Evolutionary conservation across 1,140 invertebrate genomes (phyloP).

Genomic region (Drosophila mayri): DNA sequence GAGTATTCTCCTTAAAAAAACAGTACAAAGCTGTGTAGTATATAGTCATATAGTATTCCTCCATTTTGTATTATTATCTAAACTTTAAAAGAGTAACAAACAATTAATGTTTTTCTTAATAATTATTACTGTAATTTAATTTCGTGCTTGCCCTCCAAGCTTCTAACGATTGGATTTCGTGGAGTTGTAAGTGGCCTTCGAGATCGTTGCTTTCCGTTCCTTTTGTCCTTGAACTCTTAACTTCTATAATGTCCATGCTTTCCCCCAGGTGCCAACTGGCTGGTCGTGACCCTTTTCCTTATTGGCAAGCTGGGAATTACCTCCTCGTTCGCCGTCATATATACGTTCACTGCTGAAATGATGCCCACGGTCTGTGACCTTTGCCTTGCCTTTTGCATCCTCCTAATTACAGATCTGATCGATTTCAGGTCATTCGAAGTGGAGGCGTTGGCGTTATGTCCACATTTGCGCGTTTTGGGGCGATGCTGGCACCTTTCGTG

Average conservation of each 20-base stretch:
- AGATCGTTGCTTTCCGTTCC: background rate
- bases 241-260: background rate
- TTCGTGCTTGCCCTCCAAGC: constrained; percentile 48
- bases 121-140: background rate
- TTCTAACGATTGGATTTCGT: constrained; percentile 39
- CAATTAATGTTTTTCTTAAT: too few relatives aligned
- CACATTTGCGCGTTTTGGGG: constrained; percentile 87
- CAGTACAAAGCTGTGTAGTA: too few relatives aligned
- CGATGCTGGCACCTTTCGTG: constrained; percentile 88
- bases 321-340: constrained; percentile 87
- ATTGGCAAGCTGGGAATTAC: constrained; percentile 89
- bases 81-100: background rate
- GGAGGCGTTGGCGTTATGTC: constrained; percentile 87
- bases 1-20: too few relatives aligned
- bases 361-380: constrained; percentile 86
- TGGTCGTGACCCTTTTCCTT: constrained; percentile 86
- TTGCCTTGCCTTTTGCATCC: too few relatives aligned
- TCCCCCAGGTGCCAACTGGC: constrained; percentile 85
- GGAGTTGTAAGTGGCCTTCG: constrained; percentile 2
- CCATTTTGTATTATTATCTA: background rate
- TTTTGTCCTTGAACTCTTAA: background rate
- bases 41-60: background rate
- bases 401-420: background rate
- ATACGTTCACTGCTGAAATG: constrained; percentile 88
- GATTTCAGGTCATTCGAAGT: constrained; percentile 84